Evolutionary conservation across 2,888 invertebrate genomes (phyloP).

Genomic region (Euplagia quadripunctaria): DNA sequence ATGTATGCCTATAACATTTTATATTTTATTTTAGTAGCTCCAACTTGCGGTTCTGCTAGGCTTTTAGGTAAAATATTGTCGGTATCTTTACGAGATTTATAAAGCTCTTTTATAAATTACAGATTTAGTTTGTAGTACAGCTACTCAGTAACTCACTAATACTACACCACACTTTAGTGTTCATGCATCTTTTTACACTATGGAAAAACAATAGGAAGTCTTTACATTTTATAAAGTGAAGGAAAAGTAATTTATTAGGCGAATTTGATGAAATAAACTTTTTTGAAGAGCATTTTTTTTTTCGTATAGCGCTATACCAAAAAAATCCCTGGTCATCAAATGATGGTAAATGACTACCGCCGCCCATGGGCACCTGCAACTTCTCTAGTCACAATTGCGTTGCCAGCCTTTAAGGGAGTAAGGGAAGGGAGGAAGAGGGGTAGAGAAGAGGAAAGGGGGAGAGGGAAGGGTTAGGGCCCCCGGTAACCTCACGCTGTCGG

Average conservation of each 20-base stretch:
- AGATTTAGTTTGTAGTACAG: not conserved
- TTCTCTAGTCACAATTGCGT: too few species aligned
- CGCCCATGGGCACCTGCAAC: too few species aligned
- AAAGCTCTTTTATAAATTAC: not conserved
- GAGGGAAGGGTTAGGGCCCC: too few species aligned
- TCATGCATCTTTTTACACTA: not conserved
- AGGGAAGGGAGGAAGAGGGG: too few species aligned
- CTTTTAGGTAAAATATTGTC: conserved; percentile 1
- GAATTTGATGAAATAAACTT: not conserved
- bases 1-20: not conserved
- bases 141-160: not conserved
- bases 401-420: too few species aligned
- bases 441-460: too few species aligned
- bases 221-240: not conserved
- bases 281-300: not conserved
- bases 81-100: not conserved
- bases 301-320: too few species aligned
- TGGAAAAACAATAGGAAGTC: not conserved
- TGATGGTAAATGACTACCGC: too few species aligned
- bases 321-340: too few species aligned
- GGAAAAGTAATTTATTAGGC: not conserved
- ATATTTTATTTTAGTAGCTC: conserved; percentile 4
- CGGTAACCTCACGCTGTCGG: too few species aligned
- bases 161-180: not conserved
- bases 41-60: not conserved